Conservation (phyloP, 1,140 invertebrate genomes). For the Pantala flavescens region DNA sequence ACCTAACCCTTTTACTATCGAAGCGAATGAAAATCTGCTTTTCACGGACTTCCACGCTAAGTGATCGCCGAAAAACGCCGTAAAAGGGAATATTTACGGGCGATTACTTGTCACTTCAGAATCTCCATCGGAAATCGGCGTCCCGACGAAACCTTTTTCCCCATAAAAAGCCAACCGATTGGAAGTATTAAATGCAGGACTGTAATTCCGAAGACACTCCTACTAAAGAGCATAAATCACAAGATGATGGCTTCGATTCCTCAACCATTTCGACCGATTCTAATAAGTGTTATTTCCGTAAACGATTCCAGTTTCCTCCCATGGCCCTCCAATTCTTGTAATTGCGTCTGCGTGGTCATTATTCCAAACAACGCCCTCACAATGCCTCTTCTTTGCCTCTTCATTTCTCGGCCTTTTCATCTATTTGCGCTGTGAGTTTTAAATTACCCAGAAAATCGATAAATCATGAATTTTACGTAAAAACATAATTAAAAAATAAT, state of each 20-base stretch:
- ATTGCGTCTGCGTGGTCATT: background rate
- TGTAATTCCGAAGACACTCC: background rate
- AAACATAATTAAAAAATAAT: too few species aligned
- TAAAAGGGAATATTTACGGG: too few species aligned
- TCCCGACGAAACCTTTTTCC: too few species aligned
- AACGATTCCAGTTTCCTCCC: background rate
- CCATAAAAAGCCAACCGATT: background rate
- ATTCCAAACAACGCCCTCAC: background rate
- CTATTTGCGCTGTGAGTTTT: too few species aligned
- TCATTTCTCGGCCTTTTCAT: background rate
- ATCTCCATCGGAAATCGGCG: too few species aligned
- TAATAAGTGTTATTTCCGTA: background rate
- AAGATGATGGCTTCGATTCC: constrained; percentile 2
- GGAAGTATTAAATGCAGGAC: background rate
- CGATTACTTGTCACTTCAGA: too few species aligned
- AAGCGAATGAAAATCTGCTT: too few species aligned
- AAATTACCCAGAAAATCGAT: too few species aligned
- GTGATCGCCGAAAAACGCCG: too few species aligned
- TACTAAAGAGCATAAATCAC: background rate
- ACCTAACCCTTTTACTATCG: too few species aligned
- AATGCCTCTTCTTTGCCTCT: background rate
- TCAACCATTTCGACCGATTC: background rate
- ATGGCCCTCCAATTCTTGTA: background rate
- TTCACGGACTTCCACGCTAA: too few species aligned
- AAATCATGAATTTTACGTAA: too few species aligned